Percentiles rank a stretch among this genome's conserved stretches.
These are phyloP conservation scores for Calycopis cecrops DNA, from an alignment of 1,140 invertebrate genomes.

Conservation along the genomic window DNA sequence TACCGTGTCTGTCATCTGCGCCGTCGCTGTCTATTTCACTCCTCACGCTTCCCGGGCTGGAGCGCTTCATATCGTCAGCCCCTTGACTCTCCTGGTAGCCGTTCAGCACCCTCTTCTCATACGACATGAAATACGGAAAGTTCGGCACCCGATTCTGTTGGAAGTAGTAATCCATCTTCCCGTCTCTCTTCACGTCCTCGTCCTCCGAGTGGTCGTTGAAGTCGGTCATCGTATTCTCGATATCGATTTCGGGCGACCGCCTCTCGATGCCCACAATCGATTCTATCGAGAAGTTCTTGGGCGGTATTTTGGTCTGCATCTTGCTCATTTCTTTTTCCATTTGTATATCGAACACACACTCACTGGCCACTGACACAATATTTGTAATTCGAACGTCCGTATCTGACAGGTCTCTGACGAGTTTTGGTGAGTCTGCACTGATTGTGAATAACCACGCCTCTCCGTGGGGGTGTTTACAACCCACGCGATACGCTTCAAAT, in stretches of 20 bases:
- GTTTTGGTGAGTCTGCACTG: constrained; percentile 29
- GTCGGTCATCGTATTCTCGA: constrained; percentile 60
- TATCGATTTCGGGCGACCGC: constrained; percentile 65
- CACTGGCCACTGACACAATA: constrained; percentile 32
- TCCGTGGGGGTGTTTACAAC: constrained; percentile 27
- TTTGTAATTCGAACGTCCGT: constrained; percentile 43
- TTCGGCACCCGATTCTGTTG: constrained; percentile 62
- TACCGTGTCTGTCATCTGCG: constrained; percentile 58
- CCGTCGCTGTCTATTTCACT: constrained; percentile 67
- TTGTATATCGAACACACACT: constrained; percentile 31
- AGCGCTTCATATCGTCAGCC: constrained; percentile 53
- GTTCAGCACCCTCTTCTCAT: constrained; percentile 47
- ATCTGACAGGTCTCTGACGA: constrained; percentile 34
- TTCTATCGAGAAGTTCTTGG: constrained; percentile 65
- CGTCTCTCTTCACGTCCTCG: constrained; percentile 52
- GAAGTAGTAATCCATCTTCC: constrained; percentile 58
- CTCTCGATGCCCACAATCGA: constrained; percentile 62
- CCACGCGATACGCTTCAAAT: neutral
- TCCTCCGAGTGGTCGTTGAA: constrained; percentile 53
- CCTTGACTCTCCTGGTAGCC: constrained; percentile 37
- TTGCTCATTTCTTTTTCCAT: constrained; percentile 66
- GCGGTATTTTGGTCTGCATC: constrained; percentile 58
- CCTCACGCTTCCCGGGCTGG: constrained; percentile 55
- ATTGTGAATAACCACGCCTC: constrained; percentile 34
- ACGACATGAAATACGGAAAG: constrained; percentile 66